Evolutionary conservation across 2,888 invertebrate species (phyloP), one percentile per base, ranked within the genome.

Genomic region (Mactromeris polynyma): DNA sequence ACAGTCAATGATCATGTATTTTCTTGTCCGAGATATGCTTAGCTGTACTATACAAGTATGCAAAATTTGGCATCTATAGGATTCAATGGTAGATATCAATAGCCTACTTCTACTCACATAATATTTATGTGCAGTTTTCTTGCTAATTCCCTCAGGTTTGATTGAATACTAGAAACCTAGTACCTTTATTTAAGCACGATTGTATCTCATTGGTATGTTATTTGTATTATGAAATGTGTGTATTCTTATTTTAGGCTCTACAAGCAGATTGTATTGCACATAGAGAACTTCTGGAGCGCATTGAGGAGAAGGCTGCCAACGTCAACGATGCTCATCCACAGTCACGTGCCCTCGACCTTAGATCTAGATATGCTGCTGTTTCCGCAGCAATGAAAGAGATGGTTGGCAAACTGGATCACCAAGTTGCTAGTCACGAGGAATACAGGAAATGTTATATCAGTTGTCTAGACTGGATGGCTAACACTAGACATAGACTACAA

Each of bases 231-330:
- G 2, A 51, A 6, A 19, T 2, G 2, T 51, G 2, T 51, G 51
- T 2, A 17, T 51, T 6, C 51, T 2, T 64, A 64, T 54, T 89
- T 21, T 93, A 96, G 96, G 94, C 94, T 7, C 86, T 96, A 3
- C 94, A 95, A 73, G 94, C 94, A 36, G 96, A 96, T 81, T 95
- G 96, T 80, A 81, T 89, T 0, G 93, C 93, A 33, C 96, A 96
- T 88, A 93, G 95, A 89, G 95, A 95, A 36, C 98, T 98, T 94
- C 98, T 99, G 88, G 99, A 99, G 96, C 98, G 98, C 91, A 97
- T 99, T 77, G 99, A 99, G 95, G 98, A 98, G 97, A 98, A 98
- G 94, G 99, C 99, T n/a, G 98, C 98, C 0, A 97, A 98, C 83
- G 98, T 98, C 94, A 97, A 98, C 92, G 99, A 99, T 95, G 98